Conservation (phyloP, 2,797 vertebrate species). For the Sebastes ruberrimus region DNA sequence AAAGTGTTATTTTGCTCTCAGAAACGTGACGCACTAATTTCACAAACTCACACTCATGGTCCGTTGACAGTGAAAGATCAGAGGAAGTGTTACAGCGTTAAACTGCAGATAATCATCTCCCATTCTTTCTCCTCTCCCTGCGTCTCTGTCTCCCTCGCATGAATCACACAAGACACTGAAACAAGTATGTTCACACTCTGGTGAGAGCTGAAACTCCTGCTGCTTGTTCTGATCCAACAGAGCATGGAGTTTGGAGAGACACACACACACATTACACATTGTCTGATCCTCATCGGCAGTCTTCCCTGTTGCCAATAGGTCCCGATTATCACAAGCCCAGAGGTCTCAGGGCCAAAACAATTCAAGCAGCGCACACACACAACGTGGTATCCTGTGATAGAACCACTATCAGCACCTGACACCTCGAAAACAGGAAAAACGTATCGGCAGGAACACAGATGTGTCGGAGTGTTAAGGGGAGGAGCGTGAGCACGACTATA, state of each 20-base stretch:
- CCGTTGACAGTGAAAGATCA: constrained; percentile 28
- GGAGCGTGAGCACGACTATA: constrained; percentile 61
- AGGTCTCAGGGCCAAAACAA: constrained; percentile 77
- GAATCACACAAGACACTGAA: constrained; percentile 11
- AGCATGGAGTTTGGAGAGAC: constrained; percentile 13
- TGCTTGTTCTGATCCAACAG: constrained; percentile 33
- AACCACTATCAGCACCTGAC: constrained; percentile 76
- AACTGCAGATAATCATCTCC: constrained; percentile 31
- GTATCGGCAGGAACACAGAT: constrained; percentile 71
- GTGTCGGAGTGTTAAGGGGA: constrained; percentile 58
- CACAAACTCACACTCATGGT: neutral
- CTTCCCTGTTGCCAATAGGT: constrained; percentile 52
- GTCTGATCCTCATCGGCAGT: constrained; percentile 33
- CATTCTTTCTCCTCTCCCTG: neutral
- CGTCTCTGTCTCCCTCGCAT: neutral
- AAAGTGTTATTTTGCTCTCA: neutral
- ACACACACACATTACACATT: constrained; percentile 26
- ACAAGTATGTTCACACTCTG: neutral
- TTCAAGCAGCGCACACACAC: constrained; percentile 33
- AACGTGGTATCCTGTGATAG: constrained; percentile 75
- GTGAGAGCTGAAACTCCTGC: neutral
- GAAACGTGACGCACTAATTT: neutral
- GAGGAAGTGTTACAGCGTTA: neutral
- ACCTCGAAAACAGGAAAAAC: constrained; percentile 85
- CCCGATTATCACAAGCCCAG: constrained; percentile 48